A percentile compares a stretch with the other conserved stretches of the same genome.
Evolutionary conservation across 2,113 vertebrate species (phyloP).

Genomic region (Promerops cafer): DNA sequence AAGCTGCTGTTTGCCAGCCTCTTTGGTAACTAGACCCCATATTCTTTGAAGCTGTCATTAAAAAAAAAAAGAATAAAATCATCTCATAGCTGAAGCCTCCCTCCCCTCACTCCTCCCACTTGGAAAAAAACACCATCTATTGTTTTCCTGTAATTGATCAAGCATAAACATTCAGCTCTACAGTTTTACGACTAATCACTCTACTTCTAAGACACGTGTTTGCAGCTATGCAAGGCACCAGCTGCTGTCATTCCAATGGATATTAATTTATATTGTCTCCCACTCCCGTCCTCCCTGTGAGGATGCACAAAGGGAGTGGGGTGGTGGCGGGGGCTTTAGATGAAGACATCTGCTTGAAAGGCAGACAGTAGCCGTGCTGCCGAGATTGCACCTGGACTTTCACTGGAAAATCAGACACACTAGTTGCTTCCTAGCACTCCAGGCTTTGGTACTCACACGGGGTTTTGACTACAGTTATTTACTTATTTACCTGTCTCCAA

Average conservation of each 20-base stretch:
- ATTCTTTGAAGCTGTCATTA: constrained; percentile 3
- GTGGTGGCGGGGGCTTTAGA: constrained; percentile 33
- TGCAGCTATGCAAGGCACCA: constrained; percentile 68
- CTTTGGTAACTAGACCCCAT: background rate
- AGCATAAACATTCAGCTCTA: constrained; percentile 56
- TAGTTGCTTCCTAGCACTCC: constrained; percentile 60
- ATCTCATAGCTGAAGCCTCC: background rate
- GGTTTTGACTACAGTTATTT: constrained; percentile 1
- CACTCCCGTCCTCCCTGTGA: constrained; percentile 36
- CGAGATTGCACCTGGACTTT: constrained; percentile 67
- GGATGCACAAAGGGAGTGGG: constrained; percentile 50
- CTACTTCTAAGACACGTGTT: constrained; percentile 70
- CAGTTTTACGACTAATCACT: constrained; percentile 59
- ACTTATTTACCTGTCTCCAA: background rate
- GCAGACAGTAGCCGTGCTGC: constrained; percentile 32
- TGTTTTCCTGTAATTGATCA: constrained; percentile 55
- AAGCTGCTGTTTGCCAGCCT: background rate
- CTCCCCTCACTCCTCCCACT: background rate
- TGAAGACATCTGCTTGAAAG: constrained; percentile 74
- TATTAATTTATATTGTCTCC: constrained; percentile 78
- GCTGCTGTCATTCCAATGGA: constrained; percentile 79
- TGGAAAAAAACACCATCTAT: background rate
- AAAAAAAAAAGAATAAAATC: background rate
- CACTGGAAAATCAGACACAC: constrained; percentile 43
- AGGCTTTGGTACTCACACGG: background rate